Conservation (phyloP, 2,113 vertebrate species). For the Petroica traversi region DNA sequence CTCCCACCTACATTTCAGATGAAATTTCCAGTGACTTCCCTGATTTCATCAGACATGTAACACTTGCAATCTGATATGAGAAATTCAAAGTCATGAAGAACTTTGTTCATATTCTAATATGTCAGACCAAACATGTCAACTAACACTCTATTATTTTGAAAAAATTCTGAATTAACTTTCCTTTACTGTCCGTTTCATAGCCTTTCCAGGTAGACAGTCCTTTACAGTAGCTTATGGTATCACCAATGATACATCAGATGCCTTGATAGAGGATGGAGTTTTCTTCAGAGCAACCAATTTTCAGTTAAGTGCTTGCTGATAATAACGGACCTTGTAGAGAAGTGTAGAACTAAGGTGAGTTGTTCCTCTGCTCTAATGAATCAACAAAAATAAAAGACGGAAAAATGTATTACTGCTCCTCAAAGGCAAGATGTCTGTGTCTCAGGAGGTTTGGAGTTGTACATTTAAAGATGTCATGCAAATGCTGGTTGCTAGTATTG, state of each 20-base stretch:
- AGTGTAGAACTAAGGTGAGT: neutral
- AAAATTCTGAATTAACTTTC: neutral
- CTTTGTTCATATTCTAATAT: neutral
- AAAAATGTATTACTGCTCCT: neutral
- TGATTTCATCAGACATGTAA: neutral
- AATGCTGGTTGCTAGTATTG: neutral
- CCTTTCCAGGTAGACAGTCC: neutral
- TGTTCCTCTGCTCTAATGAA: neutral
- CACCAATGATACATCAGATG: neutral
- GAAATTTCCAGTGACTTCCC: neutral
- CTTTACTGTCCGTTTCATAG: neutral
- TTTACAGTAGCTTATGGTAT: neutral
- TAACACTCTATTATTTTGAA: neutral
- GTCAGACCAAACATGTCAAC: neutral
- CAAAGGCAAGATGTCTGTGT: neutral
- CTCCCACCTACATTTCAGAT: neutral
- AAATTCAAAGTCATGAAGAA: neutral
- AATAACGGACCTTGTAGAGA: neutral
- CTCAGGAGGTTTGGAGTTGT: neutral
- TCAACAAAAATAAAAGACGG: neutral
- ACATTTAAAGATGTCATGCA: fast-evolving
- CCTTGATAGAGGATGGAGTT: neutral
- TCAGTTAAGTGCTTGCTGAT: neutral
- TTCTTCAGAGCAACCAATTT: neutral
- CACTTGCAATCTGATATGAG: neutral